Conservation (phyloP, 2,888 invertebrate genomes). For the Trissolcus brochymenae region DNA sequence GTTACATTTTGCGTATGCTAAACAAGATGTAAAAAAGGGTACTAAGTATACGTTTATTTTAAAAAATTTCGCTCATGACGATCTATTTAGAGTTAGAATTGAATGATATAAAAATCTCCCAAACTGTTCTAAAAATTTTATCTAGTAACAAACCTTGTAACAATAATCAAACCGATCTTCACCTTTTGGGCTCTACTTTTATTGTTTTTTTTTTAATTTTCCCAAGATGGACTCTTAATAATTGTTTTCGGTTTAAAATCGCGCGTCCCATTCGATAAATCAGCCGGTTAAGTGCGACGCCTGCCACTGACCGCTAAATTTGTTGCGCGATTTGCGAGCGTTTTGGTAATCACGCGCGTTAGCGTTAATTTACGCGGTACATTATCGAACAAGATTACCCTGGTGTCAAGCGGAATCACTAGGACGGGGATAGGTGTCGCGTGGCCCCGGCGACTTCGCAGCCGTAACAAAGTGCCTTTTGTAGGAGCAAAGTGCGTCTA, state of each 20-base stretch:
- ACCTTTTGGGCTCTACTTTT: too few relatives aligned
- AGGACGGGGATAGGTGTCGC: conserved; percentile 23
- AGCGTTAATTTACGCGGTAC: conserved; percentile 21
- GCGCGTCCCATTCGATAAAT: conserved; percentile 25
- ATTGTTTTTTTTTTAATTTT: too few relatives aligned
- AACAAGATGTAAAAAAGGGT: too few relatives aligned
- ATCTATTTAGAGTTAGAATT: too few relatives aligned
- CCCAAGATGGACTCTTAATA: too few relatives aligned
- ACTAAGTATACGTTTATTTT: too few relatives aligned
- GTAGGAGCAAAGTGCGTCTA: conserved; percentile 74
- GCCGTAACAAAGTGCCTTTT: conserved; percentile 70
- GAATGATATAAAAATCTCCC: too few relatives aligned
- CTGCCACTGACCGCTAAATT: conserved; percentile 44
- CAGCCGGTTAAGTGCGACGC: conserved; percentile 20
- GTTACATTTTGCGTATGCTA: too few relatives aligned
- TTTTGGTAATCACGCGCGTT: conserved; percentile 29
- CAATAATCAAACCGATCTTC: too few relatives aligned
- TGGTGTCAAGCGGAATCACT: conserved; percentile 23
- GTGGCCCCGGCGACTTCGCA: conserved; percentile 17
- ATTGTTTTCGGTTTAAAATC: conserved; percentile 18
- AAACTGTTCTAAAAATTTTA: too few relatives aligned
- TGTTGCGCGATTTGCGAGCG: conserved; percentile 19
- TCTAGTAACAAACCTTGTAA: too few relatives aligned
- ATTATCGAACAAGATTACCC: conserved; percentile 42
- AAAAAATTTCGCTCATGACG: too few relatives aligned